Conservation (phyloP, 2,113 vertebrate genomes). For the Hylia prasina region DNA sequence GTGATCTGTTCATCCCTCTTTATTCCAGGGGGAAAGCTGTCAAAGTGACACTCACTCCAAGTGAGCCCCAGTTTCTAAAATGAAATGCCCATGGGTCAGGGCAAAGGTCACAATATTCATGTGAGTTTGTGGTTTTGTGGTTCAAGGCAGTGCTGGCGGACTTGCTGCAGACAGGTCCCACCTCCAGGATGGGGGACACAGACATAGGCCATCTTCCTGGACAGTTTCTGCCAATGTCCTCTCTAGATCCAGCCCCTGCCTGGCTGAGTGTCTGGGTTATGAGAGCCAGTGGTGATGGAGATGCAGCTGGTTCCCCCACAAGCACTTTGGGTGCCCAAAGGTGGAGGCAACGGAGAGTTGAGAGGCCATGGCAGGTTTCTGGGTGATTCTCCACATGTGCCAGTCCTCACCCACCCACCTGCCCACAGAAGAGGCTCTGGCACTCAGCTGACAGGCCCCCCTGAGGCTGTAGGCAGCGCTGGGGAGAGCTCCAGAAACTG, state of each 20-base stretch:
- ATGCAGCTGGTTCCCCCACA: rapidly evolving
- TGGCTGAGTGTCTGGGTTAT: neutral
- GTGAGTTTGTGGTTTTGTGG: rapidly evolving
- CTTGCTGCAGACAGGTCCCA: rapidly evolving
- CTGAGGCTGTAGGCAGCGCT: rapidly evolving
- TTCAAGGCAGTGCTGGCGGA: rapidly evolving
- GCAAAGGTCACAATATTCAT: neutral
- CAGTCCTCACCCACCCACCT: neutral
- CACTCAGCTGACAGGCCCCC: rapidly evolving
- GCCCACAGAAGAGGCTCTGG: neutral
- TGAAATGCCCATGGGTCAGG: rapidly evolving
- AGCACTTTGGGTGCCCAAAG: rapidly evolving
- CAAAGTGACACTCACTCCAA: neutral
- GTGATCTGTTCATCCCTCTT: neutral
- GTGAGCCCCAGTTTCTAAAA: neutral
- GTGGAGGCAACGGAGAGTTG: neutral
- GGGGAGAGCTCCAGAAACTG: rapidly evolving
- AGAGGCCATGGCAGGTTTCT: neutral
- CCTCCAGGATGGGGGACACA: neutral
- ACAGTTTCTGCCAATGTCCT: rapidly evolving
- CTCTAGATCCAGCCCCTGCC: neutral
- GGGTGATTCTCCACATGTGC: rapidly evolving
- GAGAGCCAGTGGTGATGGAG: neutral
- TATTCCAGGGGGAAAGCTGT: neutral
- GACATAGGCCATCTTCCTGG: neutral